phyloP scores from a whole-genome alignment of 2,888 invertebrate species.

The Halocaridina rubra region DNA sequence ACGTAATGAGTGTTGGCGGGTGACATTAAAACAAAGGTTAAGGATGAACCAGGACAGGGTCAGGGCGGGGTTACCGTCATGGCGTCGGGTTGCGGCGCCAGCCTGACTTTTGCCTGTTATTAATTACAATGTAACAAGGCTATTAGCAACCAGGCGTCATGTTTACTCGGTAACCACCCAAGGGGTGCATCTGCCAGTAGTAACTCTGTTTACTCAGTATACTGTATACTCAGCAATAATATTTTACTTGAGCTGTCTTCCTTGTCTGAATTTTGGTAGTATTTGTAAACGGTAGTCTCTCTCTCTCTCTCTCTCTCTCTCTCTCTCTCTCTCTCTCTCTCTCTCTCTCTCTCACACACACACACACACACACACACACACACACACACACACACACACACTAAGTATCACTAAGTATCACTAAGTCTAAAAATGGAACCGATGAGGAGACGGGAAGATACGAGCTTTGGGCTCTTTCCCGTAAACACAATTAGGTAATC shows the following conservation, averaged over 20 bases:
- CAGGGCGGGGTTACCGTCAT: not conserved
- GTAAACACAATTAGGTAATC: too few species aligned
- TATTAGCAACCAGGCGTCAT: not conserved
- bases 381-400: not conserved
- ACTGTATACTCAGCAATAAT: too few species aligned
- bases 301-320: not conserved
- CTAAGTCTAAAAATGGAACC: too few species aligned
- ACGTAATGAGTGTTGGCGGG: too few species aligned
- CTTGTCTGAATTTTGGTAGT: too few species aligned
- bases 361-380: not conserved
- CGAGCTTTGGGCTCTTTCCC: too few species aligned
- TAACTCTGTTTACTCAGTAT: too few species aligned
- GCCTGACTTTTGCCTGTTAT: not conserved
- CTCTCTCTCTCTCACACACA: not conserved
- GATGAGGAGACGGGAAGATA: too few species aligned
- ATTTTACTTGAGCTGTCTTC: too few species aligned
- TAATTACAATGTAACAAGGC: conserved; percentile 1
- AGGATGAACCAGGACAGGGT: not conserved
- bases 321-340: conserved; percentile 10
- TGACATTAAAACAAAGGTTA: not conserved
- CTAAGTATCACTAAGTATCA: too few species aligned
- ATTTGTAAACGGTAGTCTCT: not conserved
- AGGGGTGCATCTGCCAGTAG: too few species aligned
- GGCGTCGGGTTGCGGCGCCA: not conserved
- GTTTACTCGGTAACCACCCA: not conserved